Evolutionary conservation across 1,140 invertebrate species (phyloP).

Genomic region (Euborellia annulipes): DNA sequence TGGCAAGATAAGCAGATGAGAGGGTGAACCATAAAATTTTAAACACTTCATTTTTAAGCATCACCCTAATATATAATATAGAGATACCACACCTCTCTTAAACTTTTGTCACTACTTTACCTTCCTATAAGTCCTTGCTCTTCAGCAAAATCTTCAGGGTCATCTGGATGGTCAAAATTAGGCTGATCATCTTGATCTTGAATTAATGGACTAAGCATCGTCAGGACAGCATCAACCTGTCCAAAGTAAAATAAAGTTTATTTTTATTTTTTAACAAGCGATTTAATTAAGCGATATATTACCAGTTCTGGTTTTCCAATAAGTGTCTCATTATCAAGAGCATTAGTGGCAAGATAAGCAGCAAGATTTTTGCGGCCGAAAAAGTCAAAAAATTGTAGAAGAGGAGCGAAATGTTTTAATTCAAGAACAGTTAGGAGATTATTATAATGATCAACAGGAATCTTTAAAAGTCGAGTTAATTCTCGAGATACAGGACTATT

Average conservation of each 20-base stretch:
- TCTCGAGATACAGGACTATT: conserved; percentile 78
- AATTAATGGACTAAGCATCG: conserved; percentile 70
- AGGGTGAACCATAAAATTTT: too few relatives aligned
- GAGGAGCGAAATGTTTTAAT: conserved; percentile 65
- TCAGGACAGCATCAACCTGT: conserved; percentile 61
- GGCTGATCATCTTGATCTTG: conserved; percentile 71
- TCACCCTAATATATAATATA: too few relatives aligned
- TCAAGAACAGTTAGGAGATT: conserved; percentile 75
- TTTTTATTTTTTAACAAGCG: conserved; percentile 5
- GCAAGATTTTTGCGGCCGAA: conserved; percentile 74
- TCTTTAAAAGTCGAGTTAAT: conserved; percentile 79
- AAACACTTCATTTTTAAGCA: too few relatives aligned
- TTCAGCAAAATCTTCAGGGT: conserved; percentile 92
- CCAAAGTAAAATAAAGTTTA: too few relatives aligned
- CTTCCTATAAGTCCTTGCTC: conserved; percentile 84
- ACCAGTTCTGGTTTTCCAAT: conserved; percentile 76
- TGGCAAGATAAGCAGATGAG: conserved; percentile 75
- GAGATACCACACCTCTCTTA: too few relatives aligned
- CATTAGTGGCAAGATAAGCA: conserved; percentile 74
- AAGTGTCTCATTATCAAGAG: conserved; percentile 72
- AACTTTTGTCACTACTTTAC: too few relatives aligned
- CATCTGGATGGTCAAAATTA: conserved; percentile 42
- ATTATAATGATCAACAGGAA: conserved; percentile 89
- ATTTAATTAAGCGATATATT: conserved; percentile 4
- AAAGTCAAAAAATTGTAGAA: conserved; percentile 82